phyloP scores from a whole-genome alignment of 1,140 invertebrate species.

The Nymphalis io region DNA sequence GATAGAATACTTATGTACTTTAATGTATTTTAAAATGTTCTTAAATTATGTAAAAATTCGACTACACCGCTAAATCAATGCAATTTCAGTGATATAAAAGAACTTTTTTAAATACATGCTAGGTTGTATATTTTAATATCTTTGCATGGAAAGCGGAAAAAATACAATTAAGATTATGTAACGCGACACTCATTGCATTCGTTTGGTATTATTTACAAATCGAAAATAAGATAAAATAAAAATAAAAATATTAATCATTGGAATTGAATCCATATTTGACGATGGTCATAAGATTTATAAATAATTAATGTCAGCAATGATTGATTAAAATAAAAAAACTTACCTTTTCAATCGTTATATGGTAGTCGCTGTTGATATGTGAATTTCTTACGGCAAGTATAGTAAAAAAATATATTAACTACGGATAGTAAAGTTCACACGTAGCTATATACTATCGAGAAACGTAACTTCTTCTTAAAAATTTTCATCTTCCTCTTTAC shows the following conservation, averaged over 20 bases:
- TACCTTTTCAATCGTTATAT: constrained; percentile 28
- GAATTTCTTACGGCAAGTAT: constrained; percentile 39
- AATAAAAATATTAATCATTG: no score
- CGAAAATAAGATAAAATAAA: no score
- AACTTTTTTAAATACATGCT: no score
- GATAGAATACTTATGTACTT: neutral
- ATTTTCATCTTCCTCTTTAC: constrained; percentile 77
- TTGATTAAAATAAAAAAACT: constrained; percentile 19
- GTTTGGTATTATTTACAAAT: no score
- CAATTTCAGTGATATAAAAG: no score
- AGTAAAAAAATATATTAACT: constrained; percentile 36
- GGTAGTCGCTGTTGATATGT: constrained; percentile 58
- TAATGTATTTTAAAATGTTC: neutral
- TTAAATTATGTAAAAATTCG: neutral
- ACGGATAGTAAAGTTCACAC: constrained; percentile 45
- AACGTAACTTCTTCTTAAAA: constrained; percentile 76
- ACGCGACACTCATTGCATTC: no score
- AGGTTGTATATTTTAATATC: no score
- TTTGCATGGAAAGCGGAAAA: no score
- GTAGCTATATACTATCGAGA: constrained; percentile 66
- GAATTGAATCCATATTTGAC: no score
- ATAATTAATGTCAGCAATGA: neutral
- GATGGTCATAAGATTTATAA: no score
- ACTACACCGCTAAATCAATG: no score
- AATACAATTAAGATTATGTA: no score